These are phyloP conservation scores for Coenonympha arcania DNA, from an alignment of 2,888 invertebrate genomes.

Conservation along the genomic window DNA sequence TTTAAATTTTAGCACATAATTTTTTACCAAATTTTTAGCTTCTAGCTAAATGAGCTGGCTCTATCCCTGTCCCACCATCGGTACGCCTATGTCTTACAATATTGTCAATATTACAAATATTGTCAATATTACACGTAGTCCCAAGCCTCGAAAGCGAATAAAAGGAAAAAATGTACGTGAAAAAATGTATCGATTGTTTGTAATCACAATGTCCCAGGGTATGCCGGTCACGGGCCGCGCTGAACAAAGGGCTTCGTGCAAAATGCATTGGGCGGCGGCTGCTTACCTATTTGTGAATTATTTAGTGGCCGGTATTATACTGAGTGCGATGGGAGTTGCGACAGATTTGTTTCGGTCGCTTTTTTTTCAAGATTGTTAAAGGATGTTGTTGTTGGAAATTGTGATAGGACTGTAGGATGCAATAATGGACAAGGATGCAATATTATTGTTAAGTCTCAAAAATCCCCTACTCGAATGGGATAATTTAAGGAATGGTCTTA, in stretches of 20 bases:
- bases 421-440: too few species aligned
- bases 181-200: conserved; percentile 58
- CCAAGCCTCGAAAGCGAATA: conserved; percentile 7
- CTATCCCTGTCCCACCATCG: too few species aligned
- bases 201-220: conserved; percentile 46
- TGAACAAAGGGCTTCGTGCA: conserved; percentile 26
- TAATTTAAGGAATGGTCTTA: too few species aligned
- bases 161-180: conserved; percentile 39
- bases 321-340: neutral
- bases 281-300: conserved; percentile 12
- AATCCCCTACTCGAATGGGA: too few species aligned
- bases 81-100: too few species aligned
- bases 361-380: neutral
- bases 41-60: too few species aligned
- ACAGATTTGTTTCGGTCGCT: neutral
- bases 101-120: too few species aligned
- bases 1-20: too few species aligned
- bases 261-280: conserved; percentile 10
- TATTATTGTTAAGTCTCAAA: too few species aligned
- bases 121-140: neutral
- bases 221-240: conserved; percentile 45
- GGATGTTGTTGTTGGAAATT: neutral
- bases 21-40: too few species aligned
- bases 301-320: conserved; percentile 4
- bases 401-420: neutral